A percentile compares a stretch with the other conserved stretches of the same genome.
Conservation (phyloP, 2,113 vertebrate species). For the Macaca nemestrina region DNA sequence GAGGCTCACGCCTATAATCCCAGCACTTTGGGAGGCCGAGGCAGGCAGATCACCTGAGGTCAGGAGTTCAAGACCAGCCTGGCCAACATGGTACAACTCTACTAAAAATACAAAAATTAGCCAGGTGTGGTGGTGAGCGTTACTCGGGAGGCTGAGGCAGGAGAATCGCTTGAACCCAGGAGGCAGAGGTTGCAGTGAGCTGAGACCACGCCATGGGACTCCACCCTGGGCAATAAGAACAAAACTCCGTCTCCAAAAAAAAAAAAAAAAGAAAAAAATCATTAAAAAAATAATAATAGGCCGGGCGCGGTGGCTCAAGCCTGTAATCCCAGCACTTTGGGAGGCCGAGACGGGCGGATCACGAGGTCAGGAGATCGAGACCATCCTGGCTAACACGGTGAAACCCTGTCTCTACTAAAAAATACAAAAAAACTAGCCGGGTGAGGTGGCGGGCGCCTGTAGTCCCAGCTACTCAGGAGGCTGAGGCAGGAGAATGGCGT, state of each 20-base stretch:
- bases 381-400: no score
- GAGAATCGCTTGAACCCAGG: not conserved
- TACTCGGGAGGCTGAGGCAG: not conserved
- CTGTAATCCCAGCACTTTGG: no score
- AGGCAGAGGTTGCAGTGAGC: not conserved
- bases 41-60: not conserved
- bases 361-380: no score
- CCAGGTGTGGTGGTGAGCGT: not conserved
- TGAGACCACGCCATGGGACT: not conserved
- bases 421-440: no score
- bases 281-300: not conserved
- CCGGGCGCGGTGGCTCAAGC: no score
- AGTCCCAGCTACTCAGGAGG: no score
- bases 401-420: no score
- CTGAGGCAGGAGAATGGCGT: no score
- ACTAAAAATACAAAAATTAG: not conserved
- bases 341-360: no score
- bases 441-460: no score
- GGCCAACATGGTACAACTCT: not conserved
- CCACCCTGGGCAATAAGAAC: not conserved
- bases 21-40: not conserved
- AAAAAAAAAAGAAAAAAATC: not conserved
- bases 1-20: not conserved
- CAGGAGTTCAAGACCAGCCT: not conserved
- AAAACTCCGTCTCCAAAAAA: not conserved